A percentile compares a stretch with the other conserved stretches of the same genome.
phyloP scores from a whole-genome alignment of 2,113 vertebrate genomes.

The Tachysurus vachellii region DNA sequence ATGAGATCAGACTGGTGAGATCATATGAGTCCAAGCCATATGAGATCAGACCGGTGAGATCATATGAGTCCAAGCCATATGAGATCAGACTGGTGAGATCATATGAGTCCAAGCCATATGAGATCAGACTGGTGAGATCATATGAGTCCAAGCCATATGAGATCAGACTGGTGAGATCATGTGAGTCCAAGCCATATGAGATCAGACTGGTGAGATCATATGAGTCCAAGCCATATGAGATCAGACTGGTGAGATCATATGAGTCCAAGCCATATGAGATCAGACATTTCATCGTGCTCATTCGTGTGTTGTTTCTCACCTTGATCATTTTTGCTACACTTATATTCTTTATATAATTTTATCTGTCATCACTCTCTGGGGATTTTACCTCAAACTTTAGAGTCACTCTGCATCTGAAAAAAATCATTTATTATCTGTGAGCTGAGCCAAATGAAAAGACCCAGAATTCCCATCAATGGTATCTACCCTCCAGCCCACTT shows the following conservation, averaged over 20 bases:
- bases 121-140: no score
- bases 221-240: no score
- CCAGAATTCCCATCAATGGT: background rate
- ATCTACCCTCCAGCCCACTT: conserved; percentile 1
- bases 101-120: no score
- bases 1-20: no score
- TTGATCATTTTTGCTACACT: background rate
- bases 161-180: no score
- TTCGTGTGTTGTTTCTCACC: background rate
- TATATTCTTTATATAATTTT: background rate
- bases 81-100: no score
- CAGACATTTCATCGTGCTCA: background rate
- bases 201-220: no score
- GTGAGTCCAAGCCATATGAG: no score
- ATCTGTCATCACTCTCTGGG: background rate
- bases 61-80: no score
- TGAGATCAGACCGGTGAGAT: no score
- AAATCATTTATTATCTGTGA: background rate
- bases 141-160: no score
- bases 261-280: background rate
- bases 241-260: background rate
- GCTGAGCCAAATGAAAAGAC: conserved; percentile 17
- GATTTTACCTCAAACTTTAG: background rate
- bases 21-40: no score
- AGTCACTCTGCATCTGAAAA: background rate